Base-by-base conservation (phyloP, 1,140 invertebrate species). In the Pararge aegeria region DNA sequence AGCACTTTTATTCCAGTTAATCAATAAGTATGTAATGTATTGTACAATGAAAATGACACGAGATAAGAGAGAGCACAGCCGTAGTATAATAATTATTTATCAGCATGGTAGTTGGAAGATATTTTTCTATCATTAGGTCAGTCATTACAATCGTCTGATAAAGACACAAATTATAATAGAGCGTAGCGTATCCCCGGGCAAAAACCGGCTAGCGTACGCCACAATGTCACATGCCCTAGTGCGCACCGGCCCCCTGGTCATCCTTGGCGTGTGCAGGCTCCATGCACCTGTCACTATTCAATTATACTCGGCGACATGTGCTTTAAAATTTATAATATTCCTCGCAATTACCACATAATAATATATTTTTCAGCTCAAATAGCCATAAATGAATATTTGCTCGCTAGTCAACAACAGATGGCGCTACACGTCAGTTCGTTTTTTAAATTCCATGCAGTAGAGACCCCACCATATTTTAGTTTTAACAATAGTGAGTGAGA, bases 271-370 rank as follows among this genome's bases (percentile, higher is more conserved):
- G 64, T 61, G 55, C 75, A 71, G 71, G 69, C 68, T 71, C 65
- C 58, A 13, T 61, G 64, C 82, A 87, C 84, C 84, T 86, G 83
- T 83, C 79, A 74, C 75, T 80, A 75, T 78, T 79, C 73, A 78
- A 84, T 85, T 78, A 75, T 78, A 76, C 73, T 65, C 63, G 56
- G 71, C 74, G 78, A 87, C 75, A 84, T 68, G 73, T 82, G 71
- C 69, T 78, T 79, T 75, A 80, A 80, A 40, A 16, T 18, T 79
- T 78, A 80, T 69, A 73, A 66, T 68, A 57, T 64, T 29, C 64
- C 55, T 65, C 40, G 42, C 55, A 27, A 52, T 50, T 38, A 51
- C 55, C 53, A 51, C 48, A 46, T 37, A 34, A 30, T 9, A 27
- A 27, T 27, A 55, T 59, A 63, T 66, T 64, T 54, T 48, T 44